A percentile compares a stretch with the other conserved stretches of the same genome.
These are phyloP conservation scores for Acanthopagrus latus DNA, from an alignment of 2,797 vertebrate genomes.

Conservation along the genomic window DNA sequence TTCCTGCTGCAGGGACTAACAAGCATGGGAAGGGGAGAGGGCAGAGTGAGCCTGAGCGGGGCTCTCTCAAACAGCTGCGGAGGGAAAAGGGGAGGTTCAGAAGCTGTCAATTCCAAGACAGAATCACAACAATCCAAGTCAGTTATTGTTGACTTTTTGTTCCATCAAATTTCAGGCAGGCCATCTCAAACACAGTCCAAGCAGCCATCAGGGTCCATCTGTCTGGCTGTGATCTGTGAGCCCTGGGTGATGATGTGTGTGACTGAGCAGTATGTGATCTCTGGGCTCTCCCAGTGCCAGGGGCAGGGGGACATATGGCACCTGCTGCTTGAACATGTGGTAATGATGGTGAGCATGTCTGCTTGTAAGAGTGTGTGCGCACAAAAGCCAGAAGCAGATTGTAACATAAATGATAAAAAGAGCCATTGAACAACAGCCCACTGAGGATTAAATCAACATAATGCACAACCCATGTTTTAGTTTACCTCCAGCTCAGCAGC, in stretches of 20 bases:
- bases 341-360: constrained; percentile 61
- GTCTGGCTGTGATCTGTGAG: constrained; percentile 75
- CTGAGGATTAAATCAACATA: constrained; percentile 26
- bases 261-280: constrained; percentile 78
- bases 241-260: constrained; percentile 76
- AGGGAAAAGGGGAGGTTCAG: constrained; percentile 35
- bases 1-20: constrained; percentile 62
- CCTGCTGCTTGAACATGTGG: constrained; percentile 82
- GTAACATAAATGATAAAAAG: constrained; percentile 48
- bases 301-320: constrained; percentile 79
- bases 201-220: constrained; percentile 71
- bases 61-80: constrained; percentile 82
- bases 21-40: constrained; percentile 48
- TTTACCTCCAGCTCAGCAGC: constrained; percentile 93
- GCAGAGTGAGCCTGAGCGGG: constrained; percentile 48
- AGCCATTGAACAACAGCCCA: constrained; percentile 25
- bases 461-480: not conserved
- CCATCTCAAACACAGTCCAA: constrained; percentile 44
- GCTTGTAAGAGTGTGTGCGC: constrained; percentile 30
- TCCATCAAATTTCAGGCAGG: constrained; percentile 40
- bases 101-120: constrained; percentile 10
- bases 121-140: constrained; percentile 43
- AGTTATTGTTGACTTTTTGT: constrained; percentile 17
- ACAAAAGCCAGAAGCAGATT: constrained; percentile 48
- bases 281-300: constrained; percentile 68